Evolutionary conservation across 2,888 invertebrate species (phyloP), one percentile per base, ranked within the genome.

Genomic region (Agonopterix alstromeriana): DNA sequence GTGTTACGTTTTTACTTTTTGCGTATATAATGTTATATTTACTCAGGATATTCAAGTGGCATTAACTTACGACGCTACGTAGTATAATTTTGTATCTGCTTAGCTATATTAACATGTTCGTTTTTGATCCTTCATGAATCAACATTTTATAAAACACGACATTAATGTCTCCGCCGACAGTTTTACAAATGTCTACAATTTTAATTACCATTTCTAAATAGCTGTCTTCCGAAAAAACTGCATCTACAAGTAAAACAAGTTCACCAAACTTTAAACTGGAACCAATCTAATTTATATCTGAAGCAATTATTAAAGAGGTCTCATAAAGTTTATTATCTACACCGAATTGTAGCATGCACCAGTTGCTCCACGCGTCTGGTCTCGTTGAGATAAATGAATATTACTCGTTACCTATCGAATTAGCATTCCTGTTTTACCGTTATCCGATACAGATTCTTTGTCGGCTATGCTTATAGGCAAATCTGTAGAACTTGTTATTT

Each of bases 391-490:
- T 77, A 77, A 77, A 76, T 75, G 72, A 68, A 67, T 74, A 77
- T 75, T 72, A 67, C 70, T 71, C 64, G 63, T 68, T 70, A 70
- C 67, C 63, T 63, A 66, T 61, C 51, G 58, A 65, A 76, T 78
- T 76, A 73, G 71, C 74, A 75, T 76, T 75, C 69, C 63, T 56
- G 72, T 57, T 52, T 47, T 70, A 73, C 78, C 74, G 77, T 76
- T 77, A 81, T 50, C 61, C 64, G 77, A 75, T 82, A 79, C 73
- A 67, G 75, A 77, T 81, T 80, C 72, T 74, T 79, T 79, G 77
- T 77, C 81, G 77, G 79, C 70, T 70, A 78, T 81, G 77, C 79
- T 82, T 81, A 80, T 80, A 81, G 75, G 77, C 70, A 75, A 80
- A 80, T 81, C 77, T 80, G 75, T 73, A 77, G 71, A 78, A 73